Evolutionary conservation across 2,888 invertebrate genomes (phyloP), one percentile per base, ranked within the genome.

Genomic region (Diarsia mendica): DNA sequence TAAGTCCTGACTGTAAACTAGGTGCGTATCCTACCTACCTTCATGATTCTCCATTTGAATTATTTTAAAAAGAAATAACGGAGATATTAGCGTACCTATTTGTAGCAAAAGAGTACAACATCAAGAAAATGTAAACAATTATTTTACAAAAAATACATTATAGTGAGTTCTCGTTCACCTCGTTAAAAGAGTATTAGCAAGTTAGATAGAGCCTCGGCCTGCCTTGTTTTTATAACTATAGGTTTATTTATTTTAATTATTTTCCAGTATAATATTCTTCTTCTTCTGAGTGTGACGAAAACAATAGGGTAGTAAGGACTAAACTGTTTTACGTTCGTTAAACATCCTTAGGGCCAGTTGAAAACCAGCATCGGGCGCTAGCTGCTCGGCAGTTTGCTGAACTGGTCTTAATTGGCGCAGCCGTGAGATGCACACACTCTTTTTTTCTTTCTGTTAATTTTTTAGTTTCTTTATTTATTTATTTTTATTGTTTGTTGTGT

Each of bases 131-230:
- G 18, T 55, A 49, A 8, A 63, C 68, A 67, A 44, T 75, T 67
- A 64, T 53, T 44, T 64, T 67, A 55, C 39, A 71, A 58, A 58
- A 4, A 65, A 66, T 77, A 61, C 55, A 68, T 46, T 49, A 13
- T 11, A 64, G 11, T 44, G 4, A 10, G 1, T n/a, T 44, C 60
- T 68, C 6, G 33, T 55, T 72, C 33, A 20, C 55, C 48, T 82
- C 63, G 48, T 80, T 82, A 72, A 51, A 60, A 51, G 60, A 71
- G n/a, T 55, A 67, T 58, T 2, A 58, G 48, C 13, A 39, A 69
- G 66, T 49, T 68, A 33, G 20, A 67, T 8, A n/a, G n/a, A n/a
- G 51, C 20, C 53, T 61, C 11, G 33, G 11, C 5, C n/a, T 23
- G 23, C 11, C 3, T 28, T 48, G 15, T 15, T 65, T 15, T 20